A percentile compares a stretch with the other conserved stretches of the same genome.
Evolutionary conservation across 2,888 invertebrate species (phyloP).

Genomic region (Drosophila mercatorum): DNA sequence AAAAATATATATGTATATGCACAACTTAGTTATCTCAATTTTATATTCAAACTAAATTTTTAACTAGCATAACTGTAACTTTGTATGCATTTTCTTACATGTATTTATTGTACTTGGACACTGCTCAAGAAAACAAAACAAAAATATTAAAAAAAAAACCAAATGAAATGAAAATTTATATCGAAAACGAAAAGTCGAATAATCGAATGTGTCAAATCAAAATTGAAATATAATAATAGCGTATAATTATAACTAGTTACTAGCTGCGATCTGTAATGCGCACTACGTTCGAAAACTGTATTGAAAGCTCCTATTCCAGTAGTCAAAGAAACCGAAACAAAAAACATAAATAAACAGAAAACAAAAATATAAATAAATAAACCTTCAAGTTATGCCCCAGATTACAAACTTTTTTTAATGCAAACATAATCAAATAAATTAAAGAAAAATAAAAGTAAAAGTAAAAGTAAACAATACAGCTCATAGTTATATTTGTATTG

Average conservation of each 20-base stretch:
- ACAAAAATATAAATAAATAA: conserved; percentile 17
- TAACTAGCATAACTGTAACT: conserved; percentile 77
- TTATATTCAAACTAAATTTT: conserved; percentile 74
- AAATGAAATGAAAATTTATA: conserved; percentile 9
- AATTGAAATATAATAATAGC: conserved; percentile 44
- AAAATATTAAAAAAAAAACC: conserved; percentile 2
- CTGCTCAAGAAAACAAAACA: conserved; percentile 41
- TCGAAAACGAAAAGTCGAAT: conserved; percentile 39
- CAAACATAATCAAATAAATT: conserved; percentile 1
- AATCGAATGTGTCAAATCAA: conserved; percentile 43
- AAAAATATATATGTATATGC: conserved; percentile 29
- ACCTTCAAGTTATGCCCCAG: conserved; percentile 19
- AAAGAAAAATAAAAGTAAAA: background rate
- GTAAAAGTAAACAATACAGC: background rate
- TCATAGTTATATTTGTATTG: conserved; percentile 11
- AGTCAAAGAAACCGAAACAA: conserved; percentile 35
- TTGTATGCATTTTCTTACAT: conserved; percentile 77
- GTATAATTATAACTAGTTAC: conserved; percentile 55
- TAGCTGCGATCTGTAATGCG: conserved; percentile 50
- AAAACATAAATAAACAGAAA: background rate
- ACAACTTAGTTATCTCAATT: conserved; percentile 77
- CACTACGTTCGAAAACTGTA: conserved; percentile 41
- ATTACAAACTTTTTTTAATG: conserved; percentile 11
- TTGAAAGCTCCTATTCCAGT: conserved; percentile 62
- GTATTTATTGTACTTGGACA: conserved; percentile 66